Base-by-base conservation (phyloP, 2,888 invertebrate genomes). In the Scaptomyza flava region DNA sequence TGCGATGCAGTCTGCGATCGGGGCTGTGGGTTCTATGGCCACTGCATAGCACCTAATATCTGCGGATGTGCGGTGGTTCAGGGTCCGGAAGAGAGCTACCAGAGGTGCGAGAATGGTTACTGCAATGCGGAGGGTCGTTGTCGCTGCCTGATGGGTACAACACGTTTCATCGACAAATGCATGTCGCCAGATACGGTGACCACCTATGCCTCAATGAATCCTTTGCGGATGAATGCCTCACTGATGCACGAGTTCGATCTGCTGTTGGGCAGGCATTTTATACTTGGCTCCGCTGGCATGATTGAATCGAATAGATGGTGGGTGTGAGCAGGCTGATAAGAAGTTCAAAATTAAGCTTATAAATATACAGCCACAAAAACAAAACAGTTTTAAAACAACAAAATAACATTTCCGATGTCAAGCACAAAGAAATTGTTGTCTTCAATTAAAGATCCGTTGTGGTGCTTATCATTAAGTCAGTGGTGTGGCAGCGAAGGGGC, bases 61-160 rank as follows among this genome's bases (percentile, higher is more conserved):
- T 92, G 92, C 20, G 85, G 90, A 0, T 93, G 93, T 66, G 73
- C 89, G 1, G 63, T 90, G 14, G 75, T 85, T 0, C 53, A 64
- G 7, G 89, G 84, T 1, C 72, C 74, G 2, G 72, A 72, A 5
- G 20, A 30, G 1, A 71, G 60, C 17, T 81, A 85, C 48, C 84
- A 85, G 46, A 65, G 57, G 6, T 89, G 60, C 65, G 87, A 70
- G 76, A 77, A 79, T 14, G 90, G 90, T 3, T 76, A 76, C 54
- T 90, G 90, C 62, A 90, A 77, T 48, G 68, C 80, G 2, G 78
- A 86, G 58, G 90, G 90, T 1, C 79, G 77, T 3, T 90, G 90
- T 43, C 90, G 90, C 17, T 90, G 90, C 48, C 68, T 85, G 61
- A 69, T 69, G 42, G 90, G 91, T 11, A 90, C 76, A 23, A 89